A percentile compares a stretch with the other conserved stretches of the same genome.
Evolutionary conservation across 30 jellyfish, hydroid and myxozoan species (phyloP).

Genomic region (Cassiopea andromeda): DNA sequence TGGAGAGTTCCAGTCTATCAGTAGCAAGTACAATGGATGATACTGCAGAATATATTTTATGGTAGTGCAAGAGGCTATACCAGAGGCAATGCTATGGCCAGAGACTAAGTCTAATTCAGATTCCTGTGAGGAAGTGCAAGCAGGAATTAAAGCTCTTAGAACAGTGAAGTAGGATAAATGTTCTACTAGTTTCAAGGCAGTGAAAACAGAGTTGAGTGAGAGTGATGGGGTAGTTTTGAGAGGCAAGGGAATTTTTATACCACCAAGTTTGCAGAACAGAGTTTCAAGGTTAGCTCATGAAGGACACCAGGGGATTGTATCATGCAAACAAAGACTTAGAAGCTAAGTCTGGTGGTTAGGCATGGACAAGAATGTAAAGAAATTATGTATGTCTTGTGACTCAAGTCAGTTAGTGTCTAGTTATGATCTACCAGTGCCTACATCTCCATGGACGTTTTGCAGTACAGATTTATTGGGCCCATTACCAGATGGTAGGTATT

Average conservation of each 20-base stretch:
- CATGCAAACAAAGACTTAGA: neutral
- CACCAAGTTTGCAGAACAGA: conserved; percentile 45
- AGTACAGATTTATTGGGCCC: conserved; percentile 51
- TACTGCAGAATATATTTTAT: neutral
- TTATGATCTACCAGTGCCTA: conserved; percentile 47
- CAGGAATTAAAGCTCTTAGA: neutral
- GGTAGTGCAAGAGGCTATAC: neutral
- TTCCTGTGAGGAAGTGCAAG: conserved; percentile 15
- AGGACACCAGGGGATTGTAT: conserved; percentile 50
- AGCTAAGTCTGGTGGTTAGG: conserved; percentile 52
- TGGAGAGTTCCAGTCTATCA: neutral
- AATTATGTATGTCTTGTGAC: conserved; percentile 2
- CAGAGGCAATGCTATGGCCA: neutral
- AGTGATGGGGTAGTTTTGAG: conserved; percentile 39
- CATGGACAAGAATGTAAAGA: conserved; percentile 27
- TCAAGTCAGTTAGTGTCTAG: conserved; percentile 42
- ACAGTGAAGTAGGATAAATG: conserved; percentile 7
- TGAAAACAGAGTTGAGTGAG: conserved; percentile 6
- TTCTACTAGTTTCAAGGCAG: neutral
- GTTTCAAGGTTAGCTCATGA: conserved; percentile 51
- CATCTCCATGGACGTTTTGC: neutral
- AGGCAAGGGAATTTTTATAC: conserved; percentile 42
- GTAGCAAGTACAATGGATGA: neutral
- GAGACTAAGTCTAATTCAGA: neutral
- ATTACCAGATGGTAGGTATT: conserved; percentile 45